A percentile compares a stretch with the other conserved stretches of the same genome.
These are phyloP conservation scores for Lethrus apterus DNA, from an alignment of 1,140 invertebrate genomes.

Conservation along the genomic window DNA sequence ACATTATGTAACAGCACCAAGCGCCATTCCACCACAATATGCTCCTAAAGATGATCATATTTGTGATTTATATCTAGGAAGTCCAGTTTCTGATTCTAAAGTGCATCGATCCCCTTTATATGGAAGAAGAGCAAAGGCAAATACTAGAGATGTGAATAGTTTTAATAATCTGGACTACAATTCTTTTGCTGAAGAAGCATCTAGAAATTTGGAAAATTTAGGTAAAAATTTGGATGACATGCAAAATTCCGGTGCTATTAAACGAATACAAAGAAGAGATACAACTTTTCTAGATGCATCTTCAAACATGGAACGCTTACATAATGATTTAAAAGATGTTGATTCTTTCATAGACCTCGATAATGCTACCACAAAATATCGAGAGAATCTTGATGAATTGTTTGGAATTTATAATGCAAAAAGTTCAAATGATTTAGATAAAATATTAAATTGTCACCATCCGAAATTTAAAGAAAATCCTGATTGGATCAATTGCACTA, in stretches of 20 bases:
- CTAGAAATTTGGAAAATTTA: no score
- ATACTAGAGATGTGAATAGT: no score
- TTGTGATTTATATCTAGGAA: constrained; percentile 25
- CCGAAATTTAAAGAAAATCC: no score
- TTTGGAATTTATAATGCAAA: constrained; percentile 29
- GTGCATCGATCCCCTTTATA: constrained; percentile 5
- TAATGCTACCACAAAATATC: not conserved
- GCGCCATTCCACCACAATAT: constrained; percentile 30
- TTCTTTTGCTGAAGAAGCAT: no score
- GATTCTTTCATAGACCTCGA: constrained; percentile 10
- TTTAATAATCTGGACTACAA: no score
- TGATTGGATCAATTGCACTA: no score
- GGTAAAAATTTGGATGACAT: constrained; percentile 2
- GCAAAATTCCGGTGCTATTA: not conserved
- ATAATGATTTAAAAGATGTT: constrained; percentile 24
- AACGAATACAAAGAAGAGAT: no score
- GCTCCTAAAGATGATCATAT: constrained; percentile 27
- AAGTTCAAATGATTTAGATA: constrained; percentile 20
- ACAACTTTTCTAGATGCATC: no score
- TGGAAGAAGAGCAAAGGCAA: not conserved
- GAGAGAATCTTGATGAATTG: constrained; percentile 16
- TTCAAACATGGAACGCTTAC: constrained; percentile 28
- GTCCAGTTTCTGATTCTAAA: constrained; percentile 11
- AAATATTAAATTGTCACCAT: not conserved
- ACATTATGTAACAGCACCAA: constrained; percentile 26